Evolutionary conservation across 2,113 vertebrate genomes (phyloP), one percentile per base, ranked within the genome.

Genomic region (Phasianus colchicus): DNA sequence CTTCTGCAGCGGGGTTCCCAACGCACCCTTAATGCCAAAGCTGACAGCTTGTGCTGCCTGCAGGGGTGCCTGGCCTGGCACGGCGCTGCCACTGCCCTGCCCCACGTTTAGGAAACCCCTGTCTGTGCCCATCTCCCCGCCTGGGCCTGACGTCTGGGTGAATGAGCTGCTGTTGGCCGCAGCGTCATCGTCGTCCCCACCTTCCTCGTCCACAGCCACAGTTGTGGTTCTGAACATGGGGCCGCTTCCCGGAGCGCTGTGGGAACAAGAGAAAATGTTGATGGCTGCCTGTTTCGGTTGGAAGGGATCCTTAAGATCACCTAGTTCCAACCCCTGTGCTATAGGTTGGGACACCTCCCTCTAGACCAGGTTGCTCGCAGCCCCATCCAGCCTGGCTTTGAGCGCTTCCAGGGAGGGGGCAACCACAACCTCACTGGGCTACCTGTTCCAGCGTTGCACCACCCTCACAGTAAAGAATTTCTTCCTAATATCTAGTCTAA

Each of bases 221-320:
- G 99, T 99, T 84, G 99, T 99, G n/a, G 99, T 98, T 97, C 98
- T 98, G 97, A 99, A 99, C 99, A 99, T 99, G 38, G 99, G 99
- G 5, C 99, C 99, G 43, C 99, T 99, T 81, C 99, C 99, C 83
- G 98, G 98, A 73, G 99, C 99, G 14, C 99, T 99, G 94, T 10
- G 96, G 4, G 78, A 71, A 91, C 32, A 91, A 80, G 38, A 85
- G 64, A 48, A 87, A 52, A 98, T 25, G 92, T 67, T 95, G 55
- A 92, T 18, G 50, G 88, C 10, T 27, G 36, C 6, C 16, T 11
- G 8, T 30, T 54, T 29, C 27, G 52, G 52, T 54, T 16, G 27
- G 52, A 30, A 30, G 52, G 52, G 52, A 54, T 27, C 52, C 13
- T 29, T 9, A 54, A 15, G 15, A 54, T 27, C 9, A 10, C 16